Evolutionary conservation across 2,888 invertebrate species (phyloP).

Genomic region (Drosophila leonis): DNA sequence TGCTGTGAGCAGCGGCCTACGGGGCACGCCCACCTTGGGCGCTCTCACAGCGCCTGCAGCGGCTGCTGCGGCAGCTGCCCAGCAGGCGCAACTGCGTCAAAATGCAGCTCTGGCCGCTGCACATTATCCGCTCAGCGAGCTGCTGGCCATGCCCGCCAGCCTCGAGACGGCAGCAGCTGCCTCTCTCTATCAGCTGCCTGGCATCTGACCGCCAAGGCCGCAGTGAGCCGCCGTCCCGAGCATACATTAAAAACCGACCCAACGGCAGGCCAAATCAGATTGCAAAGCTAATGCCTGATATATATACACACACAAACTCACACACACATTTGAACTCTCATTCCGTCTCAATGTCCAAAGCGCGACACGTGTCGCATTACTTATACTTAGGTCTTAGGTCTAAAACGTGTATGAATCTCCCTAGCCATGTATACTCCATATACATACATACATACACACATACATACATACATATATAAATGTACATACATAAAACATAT

Average conservation of each 20-base stretch:
- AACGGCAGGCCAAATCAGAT: slow-evolving; percentile 4
- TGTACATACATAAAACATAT: slow-evolving; percentile 7
- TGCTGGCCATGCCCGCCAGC: slow-evolving; percentile 90
- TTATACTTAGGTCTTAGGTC: slow-evolving; percentile 70
- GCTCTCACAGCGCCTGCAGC: slow-evolving; percentile 67
- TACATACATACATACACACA: slow-evolving; percentile 19
- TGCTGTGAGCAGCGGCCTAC: slow-evolving; percentile 82
- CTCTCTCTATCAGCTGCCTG: slow-evolving; percentile 90
- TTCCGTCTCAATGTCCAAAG: slow-evolving; percentile 77
- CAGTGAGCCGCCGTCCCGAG: slow-evolving; percentile 58
- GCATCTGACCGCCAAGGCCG: slow-evolving; percentile 88
- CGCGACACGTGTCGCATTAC: slow-evolving; percentile 50
- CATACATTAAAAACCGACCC: neutral
- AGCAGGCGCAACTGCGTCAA: slow-evolving; percentile 79
- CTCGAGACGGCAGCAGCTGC: slow-evolving; percentile 86
- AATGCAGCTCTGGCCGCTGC: slow-evolving; percentile 84
- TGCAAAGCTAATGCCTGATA: neutral
- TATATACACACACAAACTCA: slow-evolving; percentile 6
- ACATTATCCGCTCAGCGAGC: slow-evolving; percentile 89
- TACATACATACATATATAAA: slow-evolving; percentile 12
- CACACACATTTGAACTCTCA: slow-evolving; percentile 47
- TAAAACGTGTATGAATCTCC: slow-evolving; percentile 54
- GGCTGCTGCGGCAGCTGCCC: slow-evolving; percentile 79
- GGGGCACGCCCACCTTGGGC: slow-evolving; percentile 70
- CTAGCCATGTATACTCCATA: slow-evolving; percentile 62